A percentile compares a stretch with the other conserved stretches of the same genome.
phyloP scores from a whole-genome alignment of 2,888 invertebrate species.

The Pristionchus entomophagus region DNA sequence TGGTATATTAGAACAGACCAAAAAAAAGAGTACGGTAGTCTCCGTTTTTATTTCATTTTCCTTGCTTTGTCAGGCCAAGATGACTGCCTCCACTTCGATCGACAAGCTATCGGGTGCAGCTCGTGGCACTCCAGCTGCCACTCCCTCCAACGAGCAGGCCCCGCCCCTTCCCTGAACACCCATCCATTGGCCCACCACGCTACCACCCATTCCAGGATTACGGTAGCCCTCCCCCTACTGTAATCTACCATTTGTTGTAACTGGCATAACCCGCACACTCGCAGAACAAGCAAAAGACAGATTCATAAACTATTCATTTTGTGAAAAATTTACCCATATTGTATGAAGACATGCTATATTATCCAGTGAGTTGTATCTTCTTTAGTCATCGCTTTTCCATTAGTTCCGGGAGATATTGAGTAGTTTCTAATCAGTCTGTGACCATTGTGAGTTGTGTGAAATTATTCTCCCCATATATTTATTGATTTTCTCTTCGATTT shows the following conservation, averaged over 20 bases:
- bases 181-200: background rate
- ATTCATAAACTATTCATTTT: slow-evolving; percentile 40
- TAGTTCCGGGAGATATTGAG: background rate
- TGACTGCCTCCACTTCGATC: slow-evolving; percentile 75
- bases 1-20: too few relatives aligned
- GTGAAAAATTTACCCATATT: background rate
- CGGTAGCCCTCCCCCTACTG: background rate
- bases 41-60: background rate
- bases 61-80: slow-evolving; percentile 71
- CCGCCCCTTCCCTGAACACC: slow-evolving; percentile 14
- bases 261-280: background rate
- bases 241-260: slow-evolving; percentile 10
- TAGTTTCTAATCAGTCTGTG: slow-evolving; percentile 9
- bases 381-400: background rate
- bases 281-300: slow-evolving; percentile 1
- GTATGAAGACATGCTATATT: slow-evolving; percentile 16
- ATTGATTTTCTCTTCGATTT: background rate
- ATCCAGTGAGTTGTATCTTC: background rate
- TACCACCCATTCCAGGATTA: slow-evolving; percentile 4
- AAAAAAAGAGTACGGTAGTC: background rate
- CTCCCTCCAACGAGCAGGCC: slow-evolving; percentile 51
- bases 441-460: slow-evolving; percentile 16
- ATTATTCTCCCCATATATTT: slow-evolving; percentile 5
- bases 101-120: slow-evolving; percentile 73
- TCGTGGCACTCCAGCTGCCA: slow-evolving; percentile 49